These are phyloP conservation scores for Elanoides forficatus DNA, from an alignment of 2,113 vertebrate species.

Conservation along the genomic window DNA sequence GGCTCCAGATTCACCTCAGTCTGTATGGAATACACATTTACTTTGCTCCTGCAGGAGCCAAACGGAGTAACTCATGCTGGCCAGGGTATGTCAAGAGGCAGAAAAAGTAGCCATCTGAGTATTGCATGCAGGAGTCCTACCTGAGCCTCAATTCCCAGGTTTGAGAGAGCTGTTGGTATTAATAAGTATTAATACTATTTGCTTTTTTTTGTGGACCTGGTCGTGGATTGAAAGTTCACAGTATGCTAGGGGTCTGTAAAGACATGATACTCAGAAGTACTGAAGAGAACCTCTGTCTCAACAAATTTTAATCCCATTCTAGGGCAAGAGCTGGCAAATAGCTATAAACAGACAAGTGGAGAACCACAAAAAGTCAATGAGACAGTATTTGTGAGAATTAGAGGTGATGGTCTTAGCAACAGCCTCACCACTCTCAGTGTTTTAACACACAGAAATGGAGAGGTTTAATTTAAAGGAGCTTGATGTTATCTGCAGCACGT, in stretches of 20 bases:
- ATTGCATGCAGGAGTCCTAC: background rate
- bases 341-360: background rate
- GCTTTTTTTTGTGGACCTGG: background rate
- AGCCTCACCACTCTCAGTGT: background rate
- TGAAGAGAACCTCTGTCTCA: background rate
- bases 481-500: background rate
- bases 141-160: background rate
- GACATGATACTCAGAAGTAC: accelerated
- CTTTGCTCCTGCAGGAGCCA: background rate
- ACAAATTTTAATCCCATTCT: background rate
- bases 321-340: background rate
- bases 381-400: background rate
- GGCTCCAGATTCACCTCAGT: background rate
- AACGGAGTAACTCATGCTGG: background rate
- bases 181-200: background rate
- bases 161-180: background rate
- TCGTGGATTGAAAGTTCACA: accelerated
- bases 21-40: background rate
- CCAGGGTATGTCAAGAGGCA: background rate
- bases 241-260: background rate
- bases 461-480: background rate
- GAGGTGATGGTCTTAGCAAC: background rate
- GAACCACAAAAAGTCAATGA: background rate
- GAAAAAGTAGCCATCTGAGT: background rate
- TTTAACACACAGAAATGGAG: background rate